Base-by-base conservation (phyloP, 2,888 invertebrate genomes). In the Lepidochitona cinerea region DNA sequence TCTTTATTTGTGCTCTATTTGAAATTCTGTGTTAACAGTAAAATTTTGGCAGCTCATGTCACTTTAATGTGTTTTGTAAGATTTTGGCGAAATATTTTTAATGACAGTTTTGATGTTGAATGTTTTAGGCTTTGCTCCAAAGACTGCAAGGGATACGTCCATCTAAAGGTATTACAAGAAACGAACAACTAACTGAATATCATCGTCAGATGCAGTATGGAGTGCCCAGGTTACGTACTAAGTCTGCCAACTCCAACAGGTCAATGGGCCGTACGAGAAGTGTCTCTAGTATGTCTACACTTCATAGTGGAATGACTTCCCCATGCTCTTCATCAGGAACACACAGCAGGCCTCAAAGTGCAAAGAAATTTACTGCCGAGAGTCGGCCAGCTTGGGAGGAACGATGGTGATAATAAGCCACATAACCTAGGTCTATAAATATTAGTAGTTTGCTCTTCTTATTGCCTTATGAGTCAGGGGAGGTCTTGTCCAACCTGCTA, bases 101-200 rank as follows among this genome's bases (percentile, higher is more conserved):
- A 49, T 23, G 23, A 23, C 49, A 7, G 18, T n/a, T 49, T 4
- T 49, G 18, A 23, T 49, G 18, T 49, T 49, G 1, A 4, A 5
- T 2, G 18, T 76, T 81, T 37, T 83, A 88, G 88, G 80, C 82
- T 70, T 80, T 88, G 49, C 73, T 88, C 69, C 78, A 75, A 33
- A 78, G 88, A 18, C 77, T 88, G 32, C 83, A 87, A 72, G 78
- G 78, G 23, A 77, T 84, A n/a, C 80, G 77, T 35, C 80, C 87
- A 14, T 81, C 83, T 1, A 76, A 76, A 33, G 84, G 85, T 7
- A 82, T 88, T 77, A 81, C 85, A 18, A 75, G 83, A 12, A 73
- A 79, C 14, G 83, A 87, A 35, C 86, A 86, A 74, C 78, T 87
- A 7, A 72, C 29, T 26, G 81, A 84, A 1, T 86, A 84, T 74